phyloP scores from a whole-genome alignment of 2,888 invertebrate species.

The Chydorus sphaericus region DNA sequence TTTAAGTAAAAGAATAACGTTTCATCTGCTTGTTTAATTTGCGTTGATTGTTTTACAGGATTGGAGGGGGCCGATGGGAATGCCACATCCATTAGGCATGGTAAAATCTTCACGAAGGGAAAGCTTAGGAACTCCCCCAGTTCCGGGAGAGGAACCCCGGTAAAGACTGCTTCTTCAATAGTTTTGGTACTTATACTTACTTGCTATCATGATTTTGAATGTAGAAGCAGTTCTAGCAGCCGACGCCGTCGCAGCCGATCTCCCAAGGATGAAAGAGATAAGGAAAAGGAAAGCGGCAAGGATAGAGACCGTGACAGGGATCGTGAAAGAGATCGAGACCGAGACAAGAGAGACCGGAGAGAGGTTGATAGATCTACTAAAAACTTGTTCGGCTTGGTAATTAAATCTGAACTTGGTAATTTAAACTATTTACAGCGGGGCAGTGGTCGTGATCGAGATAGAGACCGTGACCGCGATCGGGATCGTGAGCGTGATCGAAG shows the following conservation, averaged over 20 bases:
- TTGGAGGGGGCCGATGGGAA: slow-evolving; percentile 32
- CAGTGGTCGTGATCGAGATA: slow-evolving; percentile 30
- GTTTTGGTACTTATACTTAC: too few relatives aligned
- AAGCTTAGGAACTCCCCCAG: slow-evolving; percentile 24
- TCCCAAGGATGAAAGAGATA: slow-evolving; percentile 17
- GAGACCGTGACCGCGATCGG: slow-evolving; percentile 17
- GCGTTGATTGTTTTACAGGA: slow-evolving; percentile 28
- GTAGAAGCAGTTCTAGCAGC: not conserved
- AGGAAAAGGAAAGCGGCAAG: slow-evolving; percentile 24
- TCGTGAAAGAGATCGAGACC: slow-evolving; percentile 17
- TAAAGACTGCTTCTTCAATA: too few relatives aligned
- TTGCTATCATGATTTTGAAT: too few relatives aligned
- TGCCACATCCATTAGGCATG: slow-evolving; percentile 22
- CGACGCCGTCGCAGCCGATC: slow-evolving; percentile 10
- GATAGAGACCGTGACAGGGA: slow-evolving; percentile 27
- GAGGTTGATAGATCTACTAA: too few relatives aligned
- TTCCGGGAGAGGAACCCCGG: slow-evolving; percentile 21
- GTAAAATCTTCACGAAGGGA: not conserved
- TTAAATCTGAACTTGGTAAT: too few relatives aligned
- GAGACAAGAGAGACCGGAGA: slow-evolving; percentile 13
- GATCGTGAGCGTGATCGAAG: slow-evolving; percentile 26
- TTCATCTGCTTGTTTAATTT: slow-evolving; percentile 22
- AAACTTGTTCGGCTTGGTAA: too few relatives aligned
- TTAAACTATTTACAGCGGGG: not conserved
- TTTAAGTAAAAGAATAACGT: not conserved